These are phyloP conservation scores for Stenichneumon culpator DNA, from an alignment of 2,888 invertebrate genomes.

Conservation along the genomic window DNA sequence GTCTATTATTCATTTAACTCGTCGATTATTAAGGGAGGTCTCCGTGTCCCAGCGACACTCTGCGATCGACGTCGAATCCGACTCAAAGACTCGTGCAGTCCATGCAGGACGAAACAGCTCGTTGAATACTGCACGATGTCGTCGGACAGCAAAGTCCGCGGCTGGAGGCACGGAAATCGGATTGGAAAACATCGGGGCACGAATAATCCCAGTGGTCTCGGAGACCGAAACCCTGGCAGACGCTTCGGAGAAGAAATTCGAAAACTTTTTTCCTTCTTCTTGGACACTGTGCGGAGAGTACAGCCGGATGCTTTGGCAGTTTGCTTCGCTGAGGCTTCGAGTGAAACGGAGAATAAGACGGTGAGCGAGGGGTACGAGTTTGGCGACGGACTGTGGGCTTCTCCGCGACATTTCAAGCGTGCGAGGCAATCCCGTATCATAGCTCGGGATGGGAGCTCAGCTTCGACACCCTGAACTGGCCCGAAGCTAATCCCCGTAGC, in stretches of 20 bases:
- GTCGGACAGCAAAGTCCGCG: background rate
- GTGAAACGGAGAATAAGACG: slow-evolving; percentile 51
- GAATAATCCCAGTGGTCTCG: slow-evolving; percentile 33
- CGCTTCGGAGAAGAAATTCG: background rate
- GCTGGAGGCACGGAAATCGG: background rate
- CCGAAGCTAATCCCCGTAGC: slow-evolving; percentile 76
- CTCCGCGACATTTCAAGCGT: slow-evolving; percentile 79
- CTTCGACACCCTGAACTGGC: slow-evolving; percentile 79
- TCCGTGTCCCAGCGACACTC: background rate
- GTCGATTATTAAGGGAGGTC: slow-evolving; percentile 33
- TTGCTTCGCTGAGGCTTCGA: slow-evolving; percentile 6
- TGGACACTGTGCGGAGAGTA: background rate
- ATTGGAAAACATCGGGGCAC: slow-evolving; percentile 5
- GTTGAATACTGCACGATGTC: slow-evolving; percentile 18
- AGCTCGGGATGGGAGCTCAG: slow-evolving; percentile 76
- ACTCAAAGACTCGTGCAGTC: background rate
- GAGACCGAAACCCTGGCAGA: slow-evolving; percentile 1
- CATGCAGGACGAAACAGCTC: background rate
- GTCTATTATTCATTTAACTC: slow-evolving; percentile 36
- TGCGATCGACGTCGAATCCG: background rate
- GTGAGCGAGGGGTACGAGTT: too few species aligned
- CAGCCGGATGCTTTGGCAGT: slow-evolving; percentile 2
- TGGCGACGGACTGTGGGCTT: slow-evolving; percentile 15
- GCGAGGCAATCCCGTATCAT: slow-evolving; percentile 82
- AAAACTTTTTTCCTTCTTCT: background rate